Evolutionary conservation across 2,888 invertebrate species (phyloP), one percentile per base, ranked within the genome.

Genomic region (Icerya purchasi): DNA sequence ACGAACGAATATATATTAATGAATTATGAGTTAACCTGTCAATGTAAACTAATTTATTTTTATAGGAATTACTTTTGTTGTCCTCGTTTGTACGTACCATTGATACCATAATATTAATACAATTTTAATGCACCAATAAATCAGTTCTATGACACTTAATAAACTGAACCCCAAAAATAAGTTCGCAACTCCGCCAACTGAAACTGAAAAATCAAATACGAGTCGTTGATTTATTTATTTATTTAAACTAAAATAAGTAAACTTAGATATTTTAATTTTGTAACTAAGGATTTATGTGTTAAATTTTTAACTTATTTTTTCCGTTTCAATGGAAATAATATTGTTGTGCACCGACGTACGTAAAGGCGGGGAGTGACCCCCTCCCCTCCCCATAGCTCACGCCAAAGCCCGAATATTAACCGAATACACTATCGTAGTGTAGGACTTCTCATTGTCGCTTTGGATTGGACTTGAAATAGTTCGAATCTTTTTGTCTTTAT

Each of bases 131-230:
- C 60, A 18, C 65, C 65, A 65, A 36, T 65, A 65, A 51, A 62
- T 51, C 18, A 64, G 60, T 59, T 65, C 65, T 2, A 61, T 56
- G 1, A 64, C 58, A 25, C 63, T 64, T 18, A 66, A 56, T 53
- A 66, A 59, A 62, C 66, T 66, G 59, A 65, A 64, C 5, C 66
- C 66, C 53, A 66, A 52, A 53, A 66, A 65, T n/a, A 66, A 57
- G 56, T 65, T 65, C 2, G 63, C 64, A 10, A 66, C 65, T 19
- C 65, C 65, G 20, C 66, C 66, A 23, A 65, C 49, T 1, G 65
- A 59, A 25, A 65, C 66, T 65, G 62, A 19, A 62, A 57, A 61
- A 36, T 51, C 3, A 56, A 20, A 52, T 23, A 25, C 2, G 50
- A 53, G 18, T 49, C 18, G 10, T 19, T 18, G n/a, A 53, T 53